A percentile compares a stretch with the other conserved stretches of the same genome.
Conservation (phyloP, 2,888 invertebrate genomes). For the Euphydryas editha region DNA sequence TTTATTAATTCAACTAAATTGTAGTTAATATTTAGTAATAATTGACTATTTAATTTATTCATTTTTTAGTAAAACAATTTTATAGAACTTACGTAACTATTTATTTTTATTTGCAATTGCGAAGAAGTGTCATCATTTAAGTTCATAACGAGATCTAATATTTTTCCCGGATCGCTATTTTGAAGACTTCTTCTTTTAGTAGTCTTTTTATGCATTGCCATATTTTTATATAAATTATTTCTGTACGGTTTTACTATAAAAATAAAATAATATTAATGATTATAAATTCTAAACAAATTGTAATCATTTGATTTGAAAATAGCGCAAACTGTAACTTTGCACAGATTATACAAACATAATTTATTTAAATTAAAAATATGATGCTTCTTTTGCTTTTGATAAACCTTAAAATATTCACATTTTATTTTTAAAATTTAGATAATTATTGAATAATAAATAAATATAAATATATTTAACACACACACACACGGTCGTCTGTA, state of each 20-base stretch:
- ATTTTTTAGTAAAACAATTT: neutral
- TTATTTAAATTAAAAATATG: too few relatives aligned
- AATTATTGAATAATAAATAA: too few relatives aligned
- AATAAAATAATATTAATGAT: neutral
- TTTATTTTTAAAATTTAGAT: too few relatives aligned
- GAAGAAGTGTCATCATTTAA: conserved; percentile 76
- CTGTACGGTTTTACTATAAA: too few relatives aligned
- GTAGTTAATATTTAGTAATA: too few relatives aligned
- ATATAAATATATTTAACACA: too few relatives aligned
- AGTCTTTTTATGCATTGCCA: conserved; percentile 46
- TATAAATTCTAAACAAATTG: neutral
- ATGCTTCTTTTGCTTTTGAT: too few relatives aligned
- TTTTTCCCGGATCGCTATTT: conserved; percentile 82
- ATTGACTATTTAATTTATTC: too few relatives aligned
- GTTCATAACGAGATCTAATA: conserved; percentile 80
- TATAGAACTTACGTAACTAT: conserved; percentile 14
- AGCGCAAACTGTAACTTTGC: neutral
- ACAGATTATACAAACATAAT: too few relatives aligned
- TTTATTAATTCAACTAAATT: too few relatives aligned
- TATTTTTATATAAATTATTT: neutral
- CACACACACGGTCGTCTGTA: too few relatives aligned
- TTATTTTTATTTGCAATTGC: conserved; percentile 81
- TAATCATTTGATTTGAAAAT: neutral
- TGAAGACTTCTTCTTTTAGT: conserved; percentile 62
- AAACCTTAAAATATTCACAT: too few relatives aligned